A percentile compares a stretch with the other conserved stretches of the same genome.
Evolutionary conservation across 1,140 invertebrate genomes (phyloP).

Genomic region (Halyomorpha halys): DNA sequence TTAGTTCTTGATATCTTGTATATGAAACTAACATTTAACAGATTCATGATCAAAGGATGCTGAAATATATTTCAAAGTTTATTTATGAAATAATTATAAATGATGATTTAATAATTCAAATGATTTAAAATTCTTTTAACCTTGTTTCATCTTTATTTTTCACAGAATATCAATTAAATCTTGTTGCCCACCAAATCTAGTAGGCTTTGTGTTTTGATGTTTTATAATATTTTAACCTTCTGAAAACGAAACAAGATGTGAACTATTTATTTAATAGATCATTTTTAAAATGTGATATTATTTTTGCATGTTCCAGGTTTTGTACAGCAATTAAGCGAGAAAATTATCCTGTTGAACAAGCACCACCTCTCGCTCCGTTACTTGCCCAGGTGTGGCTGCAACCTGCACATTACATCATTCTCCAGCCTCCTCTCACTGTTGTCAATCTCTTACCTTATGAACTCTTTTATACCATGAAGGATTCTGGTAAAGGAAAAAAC

Average conservation of each 20-base stretch:
- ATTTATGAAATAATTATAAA: no score
- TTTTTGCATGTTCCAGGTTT: conserved; percentile 45
- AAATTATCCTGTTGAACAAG: conserved; percentile 59
- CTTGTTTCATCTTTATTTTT: no score
- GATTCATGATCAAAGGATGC: no score
- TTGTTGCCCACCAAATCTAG: no score
- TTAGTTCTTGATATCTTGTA: no score
- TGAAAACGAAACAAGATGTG: neutral
- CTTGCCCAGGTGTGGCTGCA: conserved; percentile 37
- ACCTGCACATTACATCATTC: conserved; percentile 73
- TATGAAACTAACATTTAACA: no score
- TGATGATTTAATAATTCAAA: no score
- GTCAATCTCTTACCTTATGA: conserved; percentile 67
- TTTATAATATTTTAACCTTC: no score
- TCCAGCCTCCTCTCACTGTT: conserved; percentile 73
- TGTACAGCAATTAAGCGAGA: conserved; percentile 68
- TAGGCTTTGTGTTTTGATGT: no score
- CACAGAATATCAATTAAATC: no score
- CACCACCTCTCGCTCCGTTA: conserved; percentile 29
- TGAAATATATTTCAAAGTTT: no score
- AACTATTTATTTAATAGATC: neutral
- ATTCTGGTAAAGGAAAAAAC: conserved; percentile 38
- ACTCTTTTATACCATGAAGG: conserved; percentile 43
- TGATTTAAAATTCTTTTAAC: no score
- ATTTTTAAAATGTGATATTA: neutral